Conservation (phyloP, 2,113 vertebrate genomes). For the Clarias magur region DNA sequence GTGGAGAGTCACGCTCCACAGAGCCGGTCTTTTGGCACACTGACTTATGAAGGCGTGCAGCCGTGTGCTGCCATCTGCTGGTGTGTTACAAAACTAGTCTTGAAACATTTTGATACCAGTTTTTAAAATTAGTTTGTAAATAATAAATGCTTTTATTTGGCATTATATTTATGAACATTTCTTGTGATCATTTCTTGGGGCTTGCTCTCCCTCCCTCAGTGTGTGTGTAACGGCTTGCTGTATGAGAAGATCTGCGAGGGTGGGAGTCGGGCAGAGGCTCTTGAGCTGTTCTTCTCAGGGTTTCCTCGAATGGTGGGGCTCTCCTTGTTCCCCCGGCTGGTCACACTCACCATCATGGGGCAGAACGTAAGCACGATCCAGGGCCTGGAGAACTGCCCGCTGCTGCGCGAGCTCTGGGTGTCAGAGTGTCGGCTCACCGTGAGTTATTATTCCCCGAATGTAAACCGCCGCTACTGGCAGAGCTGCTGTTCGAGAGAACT, state of each 20-base stretch:
- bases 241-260: conserved; percentile 75
- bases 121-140: not conserved
- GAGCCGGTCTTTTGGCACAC: too few species aligned
- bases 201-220: conserved; percentile 65
- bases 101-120: not conserved
- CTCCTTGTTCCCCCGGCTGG: conserved; percentile 75
- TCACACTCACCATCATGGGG: conserved; percentile 75
- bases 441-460: conserved; percentile 48
- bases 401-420: conserved; percentile 82
- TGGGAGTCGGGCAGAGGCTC: conserved; percentile 61
- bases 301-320: conserved; percentile 77
- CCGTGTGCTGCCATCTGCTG: too few species aligned
- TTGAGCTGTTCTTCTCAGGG: conserved; percentile 85
- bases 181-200: not conserved
- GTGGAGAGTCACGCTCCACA: too few species aligned
- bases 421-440: conserved; percentile 77
- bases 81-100: too few species aligned
- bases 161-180: not conserved
- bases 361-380: conserved; percentile 76
- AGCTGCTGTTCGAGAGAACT: not conserved
- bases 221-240: conserved; percentile 74
- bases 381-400: conserved; percentile 70
- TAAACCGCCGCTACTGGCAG: not conserved
- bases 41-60: too few species aligned
- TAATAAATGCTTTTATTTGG: not conserved